Evolutionary conservation across 2,113 vertebrate genomes (phyloP).

Genomic region (Hyperoodon ampullatus): DNA sequence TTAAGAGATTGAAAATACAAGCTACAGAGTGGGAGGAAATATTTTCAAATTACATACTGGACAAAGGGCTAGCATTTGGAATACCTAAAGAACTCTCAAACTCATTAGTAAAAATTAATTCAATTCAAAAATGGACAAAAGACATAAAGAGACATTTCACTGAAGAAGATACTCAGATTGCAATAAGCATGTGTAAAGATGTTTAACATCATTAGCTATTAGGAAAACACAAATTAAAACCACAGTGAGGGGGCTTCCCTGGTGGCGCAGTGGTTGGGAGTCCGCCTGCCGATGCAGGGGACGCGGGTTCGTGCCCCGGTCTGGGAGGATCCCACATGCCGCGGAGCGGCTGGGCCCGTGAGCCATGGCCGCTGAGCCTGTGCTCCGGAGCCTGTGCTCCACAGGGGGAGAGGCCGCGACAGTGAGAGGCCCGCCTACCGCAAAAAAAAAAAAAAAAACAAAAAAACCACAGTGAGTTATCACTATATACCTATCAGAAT

Average conservation of each 20-base stretch:
- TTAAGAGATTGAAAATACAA: background rate
- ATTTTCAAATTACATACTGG: background rate
- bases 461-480: background rate
- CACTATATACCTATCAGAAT: background rate
- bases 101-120: background rate
- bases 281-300: too few relatives aligned
- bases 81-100: background rate
- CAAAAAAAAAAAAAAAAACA: too few relatives aligned
- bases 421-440: too few relatives aligned
- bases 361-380: too few relatives aligned
- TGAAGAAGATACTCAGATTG: background rate
- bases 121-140: background rate
- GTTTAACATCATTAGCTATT: background rate
- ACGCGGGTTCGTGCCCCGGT: too few relatives aligned
- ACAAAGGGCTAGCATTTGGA: background rate
- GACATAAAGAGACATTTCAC: background rate
- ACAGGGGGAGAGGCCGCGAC: too few relatives aligned
- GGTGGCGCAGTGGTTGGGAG: too few relatives aligned
- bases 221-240: constrained; percentile 19
- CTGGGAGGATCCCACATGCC: too few relatives aligned
- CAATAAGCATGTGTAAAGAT: background rate
- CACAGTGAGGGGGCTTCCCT: too few relatives aligned
- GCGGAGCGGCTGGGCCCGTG: too few relatives aligned
- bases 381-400: too few relatives aligned
- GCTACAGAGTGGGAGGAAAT: background rate